These are phyloP conservation scores for Poeciliopsis paucimaculata DNA, from an alignment of 2,797 vertebrate species.

Conservation along the genomic window DNA sequence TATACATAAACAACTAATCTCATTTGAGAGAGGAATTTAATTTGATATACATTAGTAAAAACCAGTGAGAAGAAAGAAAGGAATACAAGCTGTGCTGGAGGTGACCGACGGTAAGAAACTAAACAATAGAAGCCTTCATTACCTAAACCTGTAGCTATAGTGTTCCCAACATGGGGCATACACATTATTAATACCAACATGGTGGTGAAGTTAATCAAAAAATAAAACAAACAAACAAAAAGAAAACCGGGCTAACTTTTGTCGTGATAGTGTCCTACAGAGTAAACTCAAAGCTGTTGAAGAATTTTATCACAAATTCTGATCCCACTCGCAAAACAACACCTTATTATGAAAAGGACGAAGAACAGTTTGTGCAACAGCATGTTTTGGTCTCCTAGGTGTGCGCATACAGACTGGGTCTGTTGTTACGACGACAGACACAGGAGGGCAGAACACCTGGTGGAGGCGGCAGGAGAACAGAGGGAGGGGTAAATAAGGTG, in stretches of 20 bases:
- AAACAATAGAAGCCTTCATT: conserved; percentile 45
- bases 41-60: conserved; percentile 82
- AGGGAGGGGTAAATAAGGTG: background rate
- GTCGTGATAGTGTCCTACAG: conserved; percentile 50
- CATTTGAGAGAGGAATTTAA: conserved; percentile 77
- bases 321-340: conserved; percentile 44
- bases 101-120: conserved; percentile 50
- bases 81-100: conserved; percentile 72
- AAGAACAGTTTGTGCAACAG: conserved; percentile 49
- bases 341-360: conserved; percentile 39
- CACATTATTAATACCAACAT: conserved; percentile 68
- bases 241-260: conserved; percentile 33
- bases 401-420: conserved; percentile 65
- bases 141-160: conserved; percentile 59
- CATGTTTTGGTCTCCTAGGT: conserved; percentile 66
- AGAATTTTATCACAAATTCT: conserved; percentile 23
- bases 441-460: conserved; percentile 38
- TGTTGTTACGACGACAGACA: conserved; percentile 47
- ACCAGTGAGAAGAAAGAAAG: conserved; percentile 67
- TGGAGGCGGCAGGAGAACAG: conserved; percentile 2
- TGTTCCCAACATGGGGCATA: conserved; percentile 67
- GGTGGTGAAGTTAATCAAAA: conserved; percentile 61
- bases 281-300: conserved; percentile 24
- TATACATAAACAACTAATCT: conserved; percentile 89
- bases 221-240: background rate